Percentiles rank a stretch among this genome's conserved stretches.
Conservation (phyloP, 2,797 vertebrate species). For the Chiloscyllium punctatum region DNA sequence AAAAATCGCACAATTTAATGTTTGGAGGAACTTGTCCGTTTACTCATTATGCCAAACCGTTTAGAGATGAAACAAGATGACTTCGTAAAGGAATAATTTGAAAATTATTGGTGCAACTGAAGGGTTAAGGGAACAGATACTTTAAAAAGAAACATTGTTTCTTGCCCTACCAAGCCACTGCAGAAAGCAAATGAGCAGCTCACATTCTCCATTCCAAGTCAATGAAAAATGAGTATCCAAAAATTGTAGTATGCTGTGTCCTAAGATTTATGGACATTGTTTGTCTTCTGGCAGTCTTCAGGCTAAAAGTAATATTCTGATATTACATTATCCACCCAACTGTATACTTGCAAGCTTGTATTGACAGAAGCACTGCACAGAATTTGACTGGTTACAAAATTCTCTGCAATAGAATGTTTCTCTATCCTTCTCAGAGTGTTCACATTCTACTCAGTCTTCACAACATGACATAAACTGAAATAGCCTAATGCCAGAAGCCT, state of each 20-base stretch:
- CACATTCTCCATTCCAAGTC: background rate
- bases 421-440: background rate
- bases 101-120: background rate
- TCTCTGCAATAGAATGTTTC: background rate
- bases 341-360: background rate
- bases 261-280: conserved; percentile 9
- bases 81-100: background rate
- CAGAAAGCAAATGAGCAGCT: background rate
- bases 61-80: background rate
- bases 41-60: background rate
- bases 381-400: background rate
- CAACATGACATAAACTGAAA: background rate
- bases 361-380: background rate
- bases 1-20: background rate
- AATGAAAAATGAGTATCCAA: background rate
- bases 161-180: background rate
- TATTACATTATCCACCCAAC: conserved; percentile 27
- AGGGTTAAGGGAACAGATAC: conserved; percentile 16
- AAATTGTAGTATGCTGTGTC: background rate
- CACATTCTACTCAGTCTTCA: background rate
- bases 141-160: background rate
- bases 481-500: background rate
- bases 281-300: conserved; percentile 22
- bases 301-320: conserved; percentile 12
- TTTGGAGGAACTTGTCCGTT: background rate